Evolutionary conservation across 2,113 vertebrate species (phyloP), one percentile per base, ranked within the genome.

Genomic region (Scytalopus superciliaris): DNA sequence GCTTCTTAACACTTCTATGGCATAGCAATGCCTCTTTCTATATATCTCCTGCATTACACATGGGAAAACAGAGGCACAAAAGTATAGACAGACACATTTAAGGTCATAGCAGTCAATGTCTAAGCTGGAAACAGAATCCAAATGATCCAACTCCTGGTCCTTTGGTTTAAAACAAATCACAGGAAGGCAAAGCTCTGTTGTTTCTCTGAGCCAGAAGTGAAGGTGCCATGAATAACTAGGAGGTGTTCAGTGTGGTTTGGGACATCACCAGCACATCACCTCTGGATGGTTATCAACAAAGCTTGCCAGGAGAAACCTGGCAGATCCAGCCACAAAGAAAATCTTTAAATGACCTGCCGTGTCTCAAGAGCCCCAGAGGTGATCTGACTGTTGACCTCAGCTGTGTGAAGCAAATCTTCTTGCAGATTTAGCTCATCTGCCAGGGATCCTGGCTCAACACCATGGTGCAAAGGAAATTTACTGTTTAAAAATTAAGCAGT

Each of bases 401-500:
- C 19, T 57, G 12, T 12, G 40, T 45, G 68, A 75, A 72, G 37
- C 47, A 89, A 93, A 81, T n/a, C 60, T 78, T 82, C 64, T n/a
- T 31, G 42, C 44, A 79, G 69, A 49, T 15, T 84, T n/a, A 6
- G 4, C 10, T 56, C 56, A 45, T 60, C 68, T 93, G 57, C 57
- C 70, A 85, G 50, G 37, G 75, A 77, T 70, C 70, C 70, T 92
- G 72, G 55, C 27, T 90, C 49, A 64, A 67, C 79, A 63, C 52
- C 21, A 30, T 4, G 1, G 56, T 1, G 3, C 87, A 92, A 84
- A 75, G 25, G 64, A 95, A 94, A 30, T n/a, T 75, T 90, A 56
- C 49, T 39, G 40, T 49, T 95, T 90, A 93, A 96, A 96, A 93
- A 90, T 90, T 90, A 82, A 94, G 60, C 12, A 68, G 19, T 9